Evolutionary conservation across 2,113 vertebrate species (phyloP).

Genomic region (Alethe castanea): DNA sequence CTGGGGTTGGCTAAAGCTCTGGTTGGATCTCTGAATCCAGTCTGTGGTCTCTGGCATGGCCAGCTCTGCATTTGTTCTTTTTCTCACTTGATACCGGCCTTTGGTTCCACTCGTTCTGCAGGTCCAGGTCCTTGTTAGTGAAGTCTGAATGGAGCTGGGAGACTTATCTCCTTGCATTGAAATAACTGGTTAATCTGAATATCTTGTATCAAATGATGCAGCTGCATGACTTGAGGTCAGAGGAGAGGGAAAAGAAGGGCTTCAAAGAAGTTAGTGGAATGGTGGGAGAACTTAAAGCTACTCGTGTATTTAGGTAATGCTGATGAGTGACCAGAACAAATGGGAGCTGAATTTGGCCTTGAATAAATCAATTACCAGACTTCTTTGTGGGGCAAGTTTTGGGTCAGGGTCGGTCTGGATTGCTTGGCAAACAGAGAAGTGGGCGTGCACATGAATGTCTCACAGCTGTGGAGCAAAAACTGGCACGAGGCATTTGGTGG

Average conservation of each 20-base stretch:
- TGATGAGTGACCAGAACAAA: background rate
- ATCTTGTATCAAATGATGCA: background rate
- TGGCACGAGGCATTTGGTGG: background rate
- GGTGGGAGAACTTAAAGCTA: background rate
- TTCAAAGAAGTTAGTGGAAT: background rate
- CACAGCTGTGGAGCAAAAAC: background rate
- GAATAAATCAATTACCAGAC: background rate
- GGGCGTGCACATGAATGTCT: background rate
- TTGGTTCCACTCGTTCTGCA: background rate
- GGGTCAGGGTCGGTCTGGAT: background rate
- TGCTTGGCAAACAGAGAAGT: background rate
- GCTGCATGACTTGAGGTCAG: background rate
- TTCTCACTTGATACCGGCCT: fast-evolving
- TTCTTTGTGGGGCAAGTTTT: background rate
- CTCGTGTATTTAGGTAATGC: background rate
- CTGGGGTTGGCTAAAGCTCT: background rate
- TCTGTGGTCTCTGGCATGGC: background rate
- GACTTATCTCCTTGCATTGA: background rate
- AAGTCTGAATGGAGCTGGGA: background rate
- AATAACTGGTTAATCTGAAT: background rate
- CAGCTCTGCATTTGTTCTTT: background rate
- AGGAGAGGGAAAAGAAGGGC: background rate
- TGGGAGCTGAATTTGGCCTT: background rate
- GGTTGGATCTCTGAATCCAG: background rate
- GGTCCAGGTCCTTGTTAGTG: background rate